These are phyloP conservation scores for Tapirus indicus DNA, from an alignment of 2,797 vertebrate genomes.

Conservation along the genomic window DNA sequence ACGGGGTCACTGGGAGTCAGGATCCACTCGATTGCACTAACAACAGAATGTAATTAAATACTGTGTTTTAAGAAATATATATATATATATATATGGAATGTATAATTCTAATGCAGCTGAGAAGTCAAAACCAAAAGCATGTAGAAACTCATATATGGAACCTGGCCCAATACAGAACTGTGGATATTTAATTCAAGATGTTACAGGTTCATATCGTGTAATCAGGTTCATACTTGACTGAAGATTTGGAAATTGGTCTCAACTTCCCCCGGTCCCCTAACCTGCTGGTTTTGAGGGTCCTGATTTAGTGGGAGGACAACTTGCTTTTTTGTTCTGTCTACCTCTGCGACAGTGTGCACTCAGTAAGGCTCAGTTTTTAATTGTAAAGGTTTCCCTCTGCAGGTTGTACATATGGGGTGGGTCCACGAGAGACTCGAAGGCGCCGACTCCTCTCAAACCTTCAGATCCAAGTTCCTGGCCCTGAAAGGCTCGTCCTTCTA, in stretches of 20 bases:
- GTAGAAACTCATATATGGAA: neutral
- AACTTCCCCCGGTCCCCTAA: too few relatives aligned
- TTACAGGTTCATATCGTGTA: too few relatives aligned
- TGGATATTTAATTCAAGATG: neutral
- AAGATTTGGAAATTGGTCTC: neutral
- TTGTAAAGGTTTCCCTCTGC: constrained; percentile 83
- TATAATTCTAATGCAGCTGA: neutral
- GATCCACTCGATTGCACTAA: too few relatives aligned
- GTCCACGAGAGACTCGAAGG: constrained; percentile 92
- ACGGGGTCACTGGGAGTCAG: too few relatives aligned
- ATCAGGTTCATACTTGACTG: neutral
- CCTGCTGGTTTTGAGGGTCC: too few relatives aligned
- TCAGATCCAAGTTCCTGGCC: constrained; percentile 94
- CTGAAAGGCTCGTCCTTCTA: constrained; percentile 94
- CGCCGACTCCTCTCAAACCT: constrained; percentile 85
- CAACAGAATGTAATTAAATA: neutral
- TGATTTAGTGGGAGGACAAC: too few relatives aligned
- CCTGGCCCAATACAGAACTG: neutral
- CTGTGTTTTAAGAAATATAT: neutral
- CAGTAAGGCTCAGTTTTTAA: constrained; percentile 75
- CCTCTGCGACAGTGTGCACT: neutral
- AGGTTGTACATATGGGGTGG: constrained; percentile 98
- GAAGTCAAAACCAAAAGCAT: too few relatives aligned
- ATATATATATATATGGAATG: too few relatives aligned
- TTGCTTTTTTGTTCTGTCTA: neutral